Conservation (phyloP, 2,888 invertebrate genomes). For the Drosophila paramelanica region DNA sequence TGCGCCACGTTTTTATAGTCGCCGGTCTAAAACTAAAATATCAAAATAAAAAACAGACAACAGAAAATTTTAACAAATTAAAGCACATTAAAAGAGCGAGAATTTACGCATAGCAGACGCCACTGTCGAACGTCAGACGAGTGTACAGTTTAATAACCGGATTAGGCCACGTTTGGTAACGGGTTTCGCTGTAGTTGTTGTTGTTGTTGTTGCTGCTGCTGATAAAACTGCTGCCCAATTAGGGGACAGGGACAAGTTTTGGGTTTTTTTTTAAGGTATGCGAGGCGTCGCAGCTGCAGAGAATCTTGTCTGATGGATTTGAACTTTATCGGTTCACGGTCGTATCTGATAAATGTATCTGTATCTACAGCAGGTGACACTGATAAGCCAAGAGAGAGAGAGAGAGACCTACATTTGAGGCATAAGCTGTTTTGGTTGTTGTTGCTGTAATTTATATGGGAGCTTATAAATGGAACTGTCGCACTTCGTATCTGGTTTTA, state of each 20-base stretch:
- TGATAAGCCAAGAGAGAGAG: conserved; percentile 18
- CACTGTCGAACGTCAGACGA: conserved; percentile 16
- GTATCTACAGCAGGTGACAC: conserved; percentile 14
- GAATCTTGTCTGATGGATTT: conserved; percentile 10
- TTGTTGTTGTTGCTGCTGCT: conserved; percentile 26
- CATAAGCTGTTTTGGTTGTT: not conserved
- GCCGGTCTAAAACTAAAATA: conserved; percentile 31
- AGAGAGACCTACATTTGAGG: conserved; percentile 23
- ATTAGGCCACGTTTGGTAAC: conserved; percentile 64
- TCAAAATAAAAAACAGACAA: conserved; percentile 26
- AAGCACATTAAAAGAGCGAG: conserved; percentile 51
- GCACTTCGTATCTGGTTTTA: conserved; percentile 20
- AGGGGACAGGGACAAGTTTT: conserved; percentile 35
- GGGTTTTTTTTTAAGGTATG: conserved; percentile 39
- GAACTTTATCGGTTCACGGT: conserved; percentile 70
- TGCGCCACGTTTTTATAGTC: conserved; percentile 64
- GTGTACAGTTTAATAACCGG: conserved; percentile 79
- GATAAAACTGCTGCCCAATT: conserved; percentile 51
- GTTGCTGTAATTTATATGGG: conserved; percentile 41
- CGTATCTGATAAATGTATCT: conserved; percentile 27
- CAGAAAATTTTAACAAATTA: conserved; percentile 21
- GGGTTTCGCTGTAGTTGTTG: conserved; percentile 44
- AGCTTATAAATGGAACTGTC: conserved; percentile 35
- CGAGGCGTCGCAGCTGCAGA: conserved; percentile 6
- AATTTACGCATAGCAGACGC: conserved; percentile 37